A percentile compares a stretch with the other conserved stretches of the same genome.
Conservation (phyloP, 2,888 invertebrate species). For the Atrina japonica region DNA sequence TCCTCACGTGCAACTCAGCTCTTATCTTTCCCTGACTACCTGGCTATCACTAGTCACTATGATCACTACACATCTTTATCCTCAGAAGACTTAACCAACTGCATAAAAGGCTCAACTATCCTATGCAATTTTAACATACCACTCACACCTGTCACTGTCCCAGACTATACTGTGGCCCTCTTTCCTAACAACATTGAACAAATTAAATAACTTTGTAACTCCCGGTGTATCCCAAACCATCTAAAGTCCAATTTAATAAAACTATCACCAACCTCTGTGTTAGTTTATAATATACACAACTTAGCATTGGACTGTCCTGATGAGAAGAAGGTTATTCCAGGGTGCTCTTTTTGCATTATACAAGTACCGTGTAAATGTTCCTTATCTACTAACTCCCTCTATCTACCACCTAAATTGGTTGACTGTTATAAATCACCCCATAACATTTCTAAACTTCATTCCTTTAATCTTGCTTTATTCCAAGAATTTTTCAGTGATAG, state of each 20-base stretch:
- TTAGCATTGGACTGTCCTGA: constrained; percentile 30
- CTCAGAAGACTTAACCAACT: constrained; percentile 18
- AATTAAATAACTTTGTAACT: constrained; percentile 20
- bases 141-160: constrained; percentile 1
- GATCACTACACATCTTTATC: constrained; percentile 37
- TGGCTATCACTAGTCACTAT: constrained; percentile 37
- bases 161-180: constrained; percentile 10
- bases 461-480: constrained; percentile 19
- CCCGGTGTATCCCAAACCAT: constrained; percentile 12
- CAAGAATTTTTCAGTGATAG: constrained; percentile 27
- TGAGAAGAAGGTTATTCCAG: constrained; percentile 10
- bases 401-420: constrained; percentile 12
- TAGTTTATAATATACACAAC: constrained; percentile 28
- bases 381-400: background rate
- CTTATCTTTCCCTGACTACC: constrained; percentile 36
- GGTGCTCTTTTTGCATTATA: constrained; percentile 32
- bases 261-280: constrained; percentile 17
- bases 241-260: constrained; percentile 19
- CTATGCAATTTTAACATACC: constrained; percentile 22
- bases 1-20: constrained; percentile 50
- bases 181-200: constrained; percentile 12
- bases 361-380: constrained; percentile 30
- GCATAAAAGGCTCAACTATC: background rate
- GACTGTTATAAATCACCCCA: constrained; percentile 5
- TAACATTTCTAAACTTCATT: background rate